A percentile compares a stretch with the other conserved stretches of the same genome.
Evolutionary conservation across 2,113 vertebrate genomes (phyloP).

Genomic region (Leucopternis melanops): DNA sequence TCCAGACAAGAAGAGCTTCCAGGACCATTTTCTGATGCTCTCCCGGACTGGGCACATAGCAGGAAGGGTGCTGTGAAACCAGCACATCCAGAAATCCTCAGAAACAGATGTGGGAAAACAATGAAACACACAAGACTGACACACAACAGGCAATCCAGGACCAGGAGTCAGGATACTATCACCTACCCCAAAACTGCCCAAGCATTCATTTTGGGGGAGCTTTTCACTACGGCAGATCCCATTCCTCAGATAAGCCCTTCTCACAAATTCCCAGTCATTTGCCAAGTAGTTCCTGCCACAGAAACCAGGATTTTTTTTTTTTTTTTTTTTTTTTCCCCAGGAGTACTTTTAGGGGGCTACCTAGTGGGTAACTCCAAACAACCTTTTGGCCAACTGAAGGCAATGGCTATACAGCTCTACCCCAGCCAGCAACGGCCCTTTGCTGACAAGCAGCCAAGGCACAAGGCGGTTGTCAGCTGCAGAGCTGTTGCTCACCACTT

Average conservation of each 20-base stretch:
- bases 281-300: neutral
- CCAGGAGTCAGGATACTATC: neutral
- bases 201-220: neutral
- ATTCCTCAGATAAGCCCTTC: neutral
- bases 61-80: neutral
- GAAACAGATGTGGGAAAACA: neutral
- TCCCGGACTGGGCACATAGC: neutral
- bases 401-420: neutral
- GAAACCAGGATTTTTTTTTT: neutral
- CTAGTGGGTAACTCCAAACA: neutral
- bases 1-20: neutral
- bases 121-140: neutral
- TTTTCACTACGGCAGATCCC: neutral
- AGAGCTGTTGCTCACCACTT: neutral
- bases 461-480: constrained; percentile 2
- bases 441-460: constrained; percentile 26
- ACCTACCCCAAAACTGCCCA: neutral
- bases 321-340: no score
- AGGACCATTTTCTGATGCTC: neutral
- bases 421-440: neutral
- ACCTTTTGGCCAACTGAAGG: neutral
- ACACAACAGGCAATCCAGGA: neutral
- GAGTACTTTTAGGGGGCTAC: neutral
- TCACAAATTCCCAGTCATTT: neutral
- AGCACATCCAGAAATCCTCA: neutral